These are phyloP conservation scores for Ellobius talpinus DNA, from an alignment of 2,113 vertebrate species.

Conservation along the genomic window DNA sequence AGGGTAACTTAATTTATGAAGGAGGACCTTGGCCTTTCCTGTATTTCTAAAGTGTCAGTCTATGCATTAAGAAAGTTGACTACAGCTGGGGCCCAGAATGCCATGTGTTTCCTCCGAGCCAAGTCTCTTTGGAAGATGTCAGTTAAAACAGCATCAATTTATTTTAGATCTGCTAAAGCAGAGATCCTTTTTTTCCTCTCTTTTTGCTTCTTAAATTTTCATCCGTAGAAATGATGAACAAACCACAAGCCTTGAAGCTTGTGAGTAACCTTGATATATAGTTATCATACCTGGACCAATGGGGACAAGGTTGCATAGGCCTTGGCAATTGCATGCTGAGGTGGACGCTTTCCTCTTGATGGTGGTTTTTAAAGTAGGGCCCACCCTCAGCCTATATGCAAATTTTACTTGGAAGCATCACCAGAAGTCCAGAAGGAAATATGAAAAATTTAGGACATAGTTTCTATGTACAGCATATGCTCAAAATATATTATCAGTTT, in stretches of 20 bases:
- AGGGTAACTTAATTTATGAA: background rate
- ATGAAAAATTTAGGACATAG: conserved; percentile 13
- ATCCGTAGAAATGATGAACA: background rate
- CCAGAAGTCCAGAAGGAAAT: conserved; percentile 1
- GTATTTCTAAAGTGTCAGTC: background rate
- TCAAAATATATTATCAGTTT: conserved; percentile 60
- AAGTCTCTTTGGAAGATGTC: conserved; percentile 3
- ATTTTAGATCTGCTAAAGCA: conserved; percentile 23
- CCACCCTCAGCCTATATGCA: background rate
- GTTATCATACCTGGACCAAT: background rate
- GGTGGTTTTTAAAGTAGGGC: background rate
- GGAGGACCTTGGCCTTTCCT: background rate
- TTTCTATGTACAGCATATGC: conserved; percentile 1
- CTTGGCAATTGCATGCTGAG: background rate
- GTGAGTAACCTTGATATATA: background rate
- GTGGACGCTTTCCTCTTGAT: background rate
- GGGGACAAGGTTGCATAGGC: background rate
- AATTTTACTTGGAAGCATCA: background rate
- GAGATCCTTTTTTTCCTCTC: background rate
- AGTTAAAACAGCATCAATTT: conserved; percentile 27
- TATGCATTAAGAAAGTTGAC: background rate
- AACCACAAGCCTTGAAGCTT: background rate
- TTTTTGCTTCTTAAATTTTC: background rate
- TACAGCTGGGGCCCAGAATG: background rate
- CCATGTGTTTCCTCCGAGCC: conserved; percentile 5